Conservation (phyloP, 2,888 invertebrate species). For the Bellardia bayeri region DNA sequence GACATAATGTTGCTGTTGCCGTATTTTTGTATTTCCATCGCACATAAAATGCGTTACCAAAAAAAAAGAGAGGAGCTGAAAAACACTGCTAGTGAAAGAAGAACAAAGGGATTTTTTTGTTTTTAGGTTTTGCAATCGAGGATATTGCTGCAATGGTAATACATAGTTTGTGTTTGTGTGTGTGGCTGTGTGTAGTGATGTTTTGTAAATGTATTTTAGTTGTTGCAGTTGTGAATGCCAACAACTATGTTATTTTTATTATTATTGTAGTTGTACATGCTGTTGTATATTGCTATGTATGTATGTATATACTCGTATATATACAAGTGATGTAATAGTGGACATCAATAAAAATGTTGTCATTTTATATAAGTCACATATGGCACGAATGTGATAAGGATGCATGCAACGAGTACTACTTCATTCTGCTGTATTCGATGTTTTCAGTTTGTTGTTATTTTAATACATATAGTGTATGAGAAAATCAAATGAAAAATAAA, state of each 20-base stretch:
- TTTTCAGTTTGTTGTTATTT: conserved; percentile 1
- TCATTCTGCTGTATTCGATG: conserved; percentile 1
- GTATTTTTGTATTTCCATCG: conserved; percentile 30
- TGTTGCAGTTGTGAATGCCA: conserved; percentile 53
- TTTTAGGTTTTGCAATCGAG: conserved; percentile 16
- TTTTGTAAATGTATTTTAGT: conserved; percentile 6
- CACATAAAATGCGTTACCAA: conserved; percentile 27
- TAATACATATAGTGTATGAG: not conserved
- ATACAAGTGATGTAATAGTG: conserved; percentile 59
- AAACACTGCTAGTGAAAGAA: not conserved
- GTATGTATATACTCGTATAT: not conserved
- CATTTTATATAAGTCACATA: conserved; percentile 60
- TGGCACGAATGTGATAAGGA: conserved; percentile 53
- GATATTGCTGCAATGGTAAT: conserved; percentile 17
- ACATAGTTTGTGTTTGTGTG: no score
- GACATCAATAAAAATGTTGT: conserved; percentile 68
- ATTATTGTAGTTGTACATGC: conserved; percentile 7
- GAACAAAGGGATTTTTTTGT: not conserved
- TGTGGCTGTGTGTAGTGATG: no score
- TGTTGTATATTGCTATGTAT: conserved; percentile 13
- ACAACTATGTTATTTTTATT: conserved; percentile 37
- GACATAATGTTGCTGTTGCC: conserved; percentile 50
- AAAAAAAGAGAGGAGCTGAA: not conserved
- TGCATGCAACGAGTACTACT: conserved; percentile 6
- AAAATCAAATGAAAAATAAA: conserved; percentile 41